These are phyloP conservation scores for Drosophila subobscura DNA, from an alignment of 1,140 invertebrate species.

Conservation along the genomic window DNA sequence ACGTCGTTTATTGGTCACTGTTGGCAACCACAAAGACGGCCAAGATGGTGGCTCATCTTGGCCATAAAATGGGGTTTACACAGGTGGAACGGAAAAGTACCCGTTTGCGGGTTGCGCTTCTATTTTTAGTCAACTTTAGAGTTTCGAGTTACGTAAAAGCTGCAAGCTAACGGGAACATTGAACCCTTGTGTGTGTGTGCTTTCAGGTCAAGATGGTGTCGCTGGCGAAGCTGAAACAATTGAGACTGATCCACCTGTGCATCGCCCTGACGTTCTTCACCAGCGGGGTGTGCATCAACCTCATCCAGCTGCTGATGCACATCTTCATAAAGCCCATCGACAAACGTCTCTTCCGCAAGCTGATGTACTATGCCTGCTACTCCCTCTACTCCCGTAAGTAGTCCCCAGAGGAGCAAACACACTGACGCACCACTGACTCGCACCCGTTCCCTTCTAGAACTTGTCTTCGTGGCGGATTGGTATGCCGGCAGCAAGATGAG, in stretches of 20 bases:
- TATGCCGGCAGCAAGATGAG: slow-evolving; percentile 91
- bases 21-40: no score
- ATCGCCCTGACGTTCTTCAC: slow-evolving; percentile 95
- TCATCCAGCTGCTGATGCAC: slow-evolving; percentile 91
- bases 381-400: slow-evolving; percentile 95
- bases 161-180: slow-evolving; percentile 10
- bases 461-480: slow-evolving; percentile 96
- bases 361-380: slow-evolving; percentile 96
- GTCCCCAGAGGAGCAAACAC: background rate
- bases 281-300: slow-evolving; percentile 94
- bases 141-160: slow-evolving; percentile 44
- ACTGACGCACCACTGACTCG: background rate
- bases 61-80: slow-evolving; percentile 5
- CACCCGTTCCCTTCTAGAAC: slow-evolving; percentile 86
- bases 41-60: background rate
- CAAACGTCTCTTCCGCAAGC: slow-evolving; percentile 91
- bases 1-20: background rate
- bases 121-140: slow-evolving; percentile 10
- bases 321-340: slow-evolving; percentile 89
- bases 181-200: background rate
- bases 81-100: background rate
- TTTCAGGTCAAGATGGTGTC: slow-evolving; percentile 61
- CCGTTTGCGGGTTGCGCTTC: slow-evolving; percentile 8
- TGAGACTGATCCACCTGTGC: slow-evolving; percentile 88
- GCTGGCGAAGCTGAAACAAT: slow-evolving; percentile 70